Evolutionary conservation across 2,888 invertebrate genomes (phyloP), one percentile per base, ranked within the genome.

Genomic region (Carterocephalus palaemon): DNA sequence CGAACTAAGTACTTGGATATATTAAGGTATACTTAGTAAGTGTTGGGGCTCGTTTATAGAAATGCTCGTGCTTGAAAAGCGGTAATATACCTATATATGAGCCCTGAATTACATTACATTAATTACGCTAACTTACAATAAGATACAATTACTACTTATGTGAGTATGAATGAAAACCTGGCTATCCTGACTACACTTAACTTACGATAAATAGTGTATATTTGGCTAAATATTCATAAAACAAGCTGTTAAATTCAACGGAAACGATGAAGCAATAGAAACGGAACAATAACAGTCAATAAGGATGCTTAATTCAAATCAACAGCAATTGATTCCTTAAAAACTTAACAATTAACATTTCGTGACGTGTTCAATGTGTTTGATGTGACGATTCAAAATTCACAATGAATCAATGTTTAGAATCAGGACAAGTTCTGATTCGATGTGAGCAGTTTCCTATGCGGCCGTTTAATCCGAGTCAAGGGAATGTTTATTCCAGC

Each of bases 171-270:
- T 82, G 75, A 87, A 87, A 88, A 85, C 87, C 83, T 85, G 86
- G 80, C 82, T 88, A 88, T 88, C 86, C 67, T 87, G 87, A 69
- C 86, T 87, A 88, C 66, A 50, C 75, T 84, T 80, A 84, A 64
- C 68, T 71, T 82, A 84, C 70, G 75, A 70, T 74, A 78, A 82
- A 72, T 70, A n/a, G 63, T 79, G 81, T 86, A 86, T 85, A 86
- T 85, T 85, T 85, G 70, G 67, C 84, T 85, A 85, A 72, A 68
- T 70, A 75, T 73, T 56, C 64, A 54, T 24, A 62, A 70, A 82
- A 77, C 73, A 79, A 82, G 76, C 71, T 52, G 50, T 59, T 65
- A 72, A 64, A 64, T 54, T 62, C 55, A 76, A 83, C 72, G 39
- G 34, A 83, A 81, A 72, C 66, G 61, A 81, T 64, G 54, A 85